phyloP scores from a whole-genome alignment of 2,797 vertebrate genomes.

The Fringilla coelebs region DNA sequence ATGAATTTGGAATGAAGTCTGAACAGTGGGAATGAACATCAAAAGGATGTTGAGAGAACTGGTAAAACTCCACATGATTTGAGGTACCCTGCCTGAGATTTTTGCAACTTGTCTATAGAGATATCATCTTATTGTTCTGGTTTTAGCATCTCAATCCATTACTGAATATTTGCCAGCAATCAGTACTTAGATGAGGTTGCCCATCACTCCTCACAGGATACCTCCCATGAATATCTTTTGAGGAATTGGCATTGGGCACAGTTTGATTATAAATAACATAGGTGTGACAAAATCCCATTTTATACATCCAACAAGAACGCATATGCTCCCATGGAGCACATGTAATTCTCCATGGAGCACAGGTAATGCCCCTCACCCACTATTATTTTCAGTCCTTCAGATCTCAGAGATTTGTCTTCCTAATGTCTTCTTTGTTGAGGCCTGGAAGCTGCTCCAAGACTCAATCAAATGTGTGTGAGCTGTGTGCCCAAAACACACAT shows the following conservation, averaged over 20 bases:
- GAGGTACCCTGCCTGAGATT: not conserved
- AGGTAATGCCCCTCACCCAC: rapidly evolving
- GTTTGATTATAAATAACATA: not conserved
- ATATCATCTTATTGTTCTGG: not conserved
- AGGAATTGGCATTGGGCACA: not conserved
- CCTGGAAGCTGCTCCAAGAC: not conserved
- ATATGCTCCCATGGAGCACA: not conserved
- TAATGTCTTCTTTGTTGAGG: not conserved
- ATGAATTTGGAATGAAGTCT: not conserved
- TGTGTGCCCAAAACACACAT: rapidly evolving
- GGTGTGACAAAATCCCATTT: not conserved
- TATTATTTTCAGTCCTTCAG: not conserved
- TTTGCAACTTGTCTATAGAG: not conserved
- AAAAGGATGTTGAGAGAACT: not conserved
- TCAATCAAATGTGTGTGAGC: rapidly evolving
- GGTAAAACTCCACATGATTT: not conserved
- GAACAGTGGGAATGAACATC: not conserved
- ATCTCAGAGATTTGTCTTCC: not conserved
- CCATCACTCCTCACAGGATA: not conserved
- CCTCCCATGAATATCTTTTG: not conserved
- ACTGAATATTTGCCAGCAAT: not conserved
- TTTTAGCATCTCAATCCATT: not conserved
- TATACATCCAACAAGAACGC: not conserved
- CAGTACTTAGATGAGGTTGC: not conserved
- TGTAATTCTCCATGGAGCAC: not conserved